These are phyloP conservation scores for Pristionchus maxplancki DNA, from an alignment of 2,888 invertebrate species.

Conservation along the genomic window DNA sequence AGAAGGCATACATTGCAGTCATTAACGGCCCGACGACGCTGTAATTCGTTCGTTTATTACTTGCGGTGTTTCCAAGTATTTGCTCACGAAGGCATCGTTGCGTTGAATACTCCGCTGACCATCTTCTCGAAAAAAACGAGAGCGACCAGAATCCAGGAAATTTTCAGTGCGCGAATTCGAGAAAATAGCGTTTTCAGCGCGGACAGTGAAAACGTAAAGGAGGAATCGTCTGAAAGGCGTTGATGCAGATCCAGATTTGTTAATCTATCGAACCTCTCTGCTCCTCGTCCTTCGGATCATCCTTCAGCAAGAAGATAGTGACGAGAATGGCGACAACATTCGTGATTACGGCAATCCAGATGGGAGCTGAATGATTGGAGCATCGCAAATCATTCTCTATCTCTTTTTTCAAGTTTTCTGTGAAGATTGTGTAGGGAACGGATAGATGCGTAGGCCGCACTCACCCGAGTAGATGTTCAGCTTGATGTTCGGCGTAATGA, in stretches of 20 bases:
- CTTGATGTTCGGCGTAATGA: not conserved
- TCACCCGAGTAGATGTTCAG: slow-evolving; percentile 4
- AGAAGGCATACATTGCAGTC: not conserved
- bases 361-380: not conserved
- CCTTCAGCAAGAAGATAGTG: not conserved
- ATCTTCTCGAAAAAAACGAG: slow-evolving; percentile 22
- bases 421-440: too few species aligned
- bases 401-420: too few species aligned
- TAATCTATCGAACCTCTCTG: too few species aligned
- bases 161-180: not conserved
- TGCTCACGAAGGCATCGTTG: not conserved
- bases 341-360: slow-evolving; percentile 4
- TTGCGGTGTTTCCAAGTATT: too few species aligned
- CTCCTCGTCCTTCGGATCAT: too few species aligned
- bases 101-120: not conserved
- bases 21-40: not conserved
- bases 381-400: too few species aligned
- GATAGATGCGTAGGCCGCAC: too few species aligned
- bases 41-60: too few species aligned
- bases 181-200: not conserved
- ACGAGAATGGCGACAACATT: slow-evolving; percentile 7
- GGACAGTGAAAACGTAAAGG: not conserved
- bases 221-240: not conserved
- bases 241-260: too few species aligned
- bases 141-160: not conserved